Evolutionary conservation across 2,797 vertebrate genomes (phyloP).

Genomic region (Chiroxiphia lanceolata): DNA sequence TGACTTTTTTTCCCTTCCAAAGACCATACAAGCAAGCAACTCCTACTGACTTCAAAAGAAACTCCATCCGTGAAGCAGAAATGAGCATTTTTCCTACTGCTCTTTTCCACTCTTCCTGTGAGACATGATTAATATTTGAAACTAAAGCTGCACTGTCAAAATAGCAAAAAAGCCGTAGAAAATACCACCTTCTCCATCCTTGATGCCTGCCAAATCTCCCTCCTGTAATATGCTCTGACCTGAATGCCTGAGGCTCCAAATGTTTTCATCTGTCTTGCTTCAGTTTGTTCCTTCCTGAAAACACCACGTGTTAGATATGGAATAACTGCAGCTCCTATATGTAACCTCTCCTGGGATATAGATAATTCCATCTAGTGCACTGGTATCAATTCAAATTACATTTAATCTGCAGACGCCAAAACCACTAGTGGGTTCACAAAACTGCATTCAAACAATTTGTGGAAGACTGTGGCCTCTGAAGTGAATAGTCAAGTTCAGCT

Average conservation of each 20-base stretch:
- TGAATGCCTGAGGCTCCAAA: background rate
- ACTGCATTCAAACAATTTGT: background rate
- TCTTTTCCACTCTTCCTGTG: background rate
- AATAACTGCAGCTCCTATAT: background rate
- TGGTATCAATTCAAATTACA: background rate
- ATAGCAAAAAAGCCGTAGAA: background rate
- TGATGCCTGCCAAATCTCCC: background rate
- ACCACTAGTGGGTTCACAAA: background rate
- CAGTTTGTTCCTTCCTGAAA: background rate
- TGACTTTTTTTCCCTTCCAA: background rate
- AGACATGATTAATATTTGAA: background rate
- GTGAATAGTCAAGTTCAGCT: background rate
- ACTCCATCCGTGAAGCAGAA: background rate
- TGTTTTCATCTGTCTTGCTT: background rate
- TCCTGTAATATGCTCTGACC: background rate
- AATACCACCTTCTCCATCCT: background rate
- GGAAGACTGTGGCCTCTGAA: background rate
- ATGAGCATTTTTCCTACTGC: background rate
- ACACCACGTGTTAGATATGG: background rate
- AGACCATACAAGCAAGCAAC: background rate
- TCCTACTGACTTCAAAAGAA: background rate
- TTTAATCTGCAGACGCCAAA: background rate
- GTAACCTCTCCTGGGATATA: background rate
- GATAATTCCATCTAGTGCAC: background rate
- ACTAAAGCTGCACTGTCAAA: background rate